Evolutionary conservation across 2,888 invertebrate species (phyloP), one percentile per base, ranked within the genome.

Genomic region (Plusia festucae): DNA sequence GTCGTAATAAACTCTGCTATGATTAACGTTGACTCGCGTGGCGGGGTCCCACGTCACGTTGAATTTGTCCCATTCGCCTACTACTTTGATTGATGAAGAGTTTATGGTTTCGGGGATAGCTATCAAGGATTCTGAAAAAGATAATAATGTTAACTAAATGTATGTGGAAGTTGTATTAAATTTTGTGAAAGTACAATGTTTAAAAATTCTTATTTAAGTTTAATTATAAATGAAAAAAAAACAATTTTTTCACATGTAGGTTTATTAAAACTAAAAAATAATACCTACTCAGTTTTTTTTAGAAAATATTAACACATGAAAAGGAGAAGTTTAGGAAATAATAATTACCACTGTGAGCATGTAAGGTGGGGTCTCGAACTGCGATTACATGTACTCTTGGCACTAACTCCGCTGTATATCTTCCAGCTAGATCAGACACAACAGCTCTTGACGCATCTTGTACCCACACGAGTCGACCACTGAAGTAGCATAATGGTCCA

Each of bases 21-120:
- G 97, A 84, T 97, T 98, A 0, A 98, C 97, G 81, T 98, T 98
- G 4, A 98, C 97, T 60, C 96, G 96, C 0, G 91, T 92, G 0
- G 97, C 96, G 0, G 97, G 96, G 18, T 96, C 94, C 99, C 99
- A 99, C 1, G 97, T 97, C 51, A 99, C 96, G 79, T 97, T 97
- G 85, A 99, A 99, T 46, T 96, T 96, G 70, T 97, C 96, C 96
- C 97, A 98, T 16, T 96, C 96, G 0, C 99, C 99, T 3, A 94
- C 91, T 5, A 98, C 96, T 54, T 90, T 90, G 60, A 99, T 96
- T 0, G 97, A 96, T 1, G 96, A 93, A 2, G 95, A 89, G 57
- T 96, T 93, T 2, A 99, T 96, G 0, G 96, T 92, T 73, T 96
- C 96, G 0, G 99, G 99, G 61, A 97, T 96, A 0, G 99, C 97